Evolutionary conservation across 2,113 vertebrate genomes (phyloP), one percentile per base, ranked within the genome.

Genomic region (Spea multiplicata): DNA sequence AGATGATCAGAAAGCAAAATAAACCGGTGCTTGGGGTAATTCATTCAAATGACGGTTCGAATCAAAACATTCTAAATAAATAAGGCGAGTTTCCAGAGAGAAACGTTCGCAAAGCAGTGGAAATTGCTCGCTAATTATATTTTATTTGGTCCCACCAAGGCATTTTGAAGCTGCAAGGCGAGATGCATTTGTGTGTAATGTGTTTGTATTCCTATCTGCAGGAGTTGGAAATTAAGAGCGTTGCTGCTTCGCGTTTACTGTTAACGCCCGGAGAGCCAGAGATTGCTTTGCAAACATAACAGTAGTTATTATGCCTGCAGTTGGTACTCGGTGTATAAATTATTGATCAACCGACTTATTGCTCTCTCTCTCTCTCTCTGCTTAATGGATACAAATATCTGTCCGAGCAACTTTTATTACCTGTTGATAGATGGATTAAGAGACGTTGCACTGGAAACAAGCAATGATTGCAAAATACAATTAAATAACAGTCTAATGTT

Each of bases 281-380:
- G 91, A 91, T 93, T 91, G 90, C 92, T 93, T 91, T 87, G 92
- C 91, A 93, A 93, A 92, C 92, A 93, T 92, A 91, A 91, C 88
- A 91, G 30, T 30, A 30, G 90, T 93, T 93, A 93, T 93, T 93
- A 93, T 92, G 90, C 88, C 89, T 93, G 91, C 91, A 89, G 91
- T 92, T 91, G 92, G 91, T 90, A 91, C 90, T 93, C 89, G 91
- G 88, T 87, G 90, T 92, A 92, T 93, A 92, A 92, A 93, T 93
- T 92, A 94, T 92, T 93, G 92, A 93, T 93, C 91, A 91, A 86
- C 88, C 87, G 88, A 88, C 89, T 92, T 91, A 91, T 93, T 92
- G 91, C 91, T 92, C 92, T 93, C 91, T 93, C n/a, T n/a, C n/a
- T n/a, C n/a, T n/a, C 30, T 30, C 50, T 10, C 91, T 91, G 89